A percentile compares a stretch with the other conserved stretches of the same genome.
Conservation (phyloP, 2,797 vertebrate genomes). For the Lithobates sylvaticus region DNA sequence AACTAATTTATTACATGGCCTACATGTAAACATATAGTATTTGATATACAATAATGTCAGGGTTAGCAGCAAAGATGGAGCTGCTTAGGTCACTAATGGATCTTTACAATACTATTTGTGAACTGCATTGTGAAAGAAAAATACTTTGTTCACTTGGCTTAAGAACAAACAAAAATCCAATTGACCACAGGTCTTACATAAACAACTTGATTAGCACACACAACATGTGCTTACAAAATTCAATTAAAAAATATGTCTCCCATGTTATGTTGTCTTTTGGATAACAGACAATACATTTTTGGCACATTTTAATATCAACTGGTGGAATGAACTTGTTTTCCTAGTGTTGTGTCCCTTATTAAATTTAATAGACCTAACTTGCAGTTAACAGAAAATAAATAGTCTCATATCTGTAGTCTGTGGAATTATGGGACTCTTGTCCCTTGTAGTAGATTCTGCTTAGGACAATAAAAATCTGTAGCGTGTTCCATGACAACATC, state of each 20-base stretch:
- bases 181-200: not conserved
- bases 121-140: not conserved
- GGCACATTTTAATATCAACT: not conserved
- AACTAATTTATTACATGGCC: too few relatives aligned
- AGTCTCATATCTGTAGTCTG: too few relatives aligned
- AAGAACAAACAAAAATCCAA: not conserved
- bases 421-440: not conserved
- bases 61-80: not conserved
- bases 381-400: not conserved
- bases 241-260: conserved; percentile 3
- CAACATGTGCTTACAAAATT: not conserved
- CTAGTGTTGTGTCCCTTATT: not conserved
- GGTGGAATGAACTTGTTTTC: not conserved
- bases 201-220: not conserved
- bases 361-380: not conserved
- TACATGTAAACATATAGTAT: too few relatives aligned
- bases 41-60: not conserved
- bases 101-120: not conserved
- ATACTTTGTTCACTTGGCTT: not conserved
- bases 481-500: not conserved
- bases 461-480: not conserved
- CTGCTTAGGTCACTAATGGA: not conserved
- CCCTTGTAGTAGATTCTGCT: not conserved
- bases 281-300: not conserved
- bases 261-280: not conserved